Evolutionary conservation across 53 echinoderm and acorn worm species (phyloP), one percentile per base, ranked within the genome.

Genomic region (Arbacia lixula): DNA sequence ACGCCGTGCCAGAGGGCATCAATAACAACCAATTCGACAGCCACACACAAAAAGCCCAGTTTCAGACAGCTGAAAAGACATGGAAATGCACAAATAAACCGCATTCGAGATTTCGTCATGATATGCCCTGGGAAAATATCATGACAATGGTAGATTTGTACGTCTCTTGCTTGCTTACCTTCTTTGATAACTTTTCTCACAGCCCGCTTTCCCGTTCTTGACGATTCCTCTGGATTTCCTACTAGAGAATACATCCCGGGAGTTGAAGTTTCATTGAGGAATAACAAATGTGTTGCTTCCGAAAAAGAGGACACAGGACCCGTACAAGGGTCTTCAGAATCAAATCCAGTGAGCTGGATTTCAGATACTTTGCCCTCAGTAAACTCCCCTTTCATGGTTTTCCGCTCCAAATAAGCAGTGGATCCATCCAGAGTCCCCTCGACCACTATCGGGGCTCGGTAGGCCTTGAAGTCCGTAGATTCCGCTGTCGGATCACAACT

Each of bases 371-470:
- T 77, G 56, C 35, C 26, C 31, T 57, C 25, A n/a, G n/a, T n/a
- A 58, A 77, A 77, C 6, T 60, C 55, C 32, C 82, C 82, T 34
- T 81, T 81, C 82, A 81, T 41, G 1, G 82, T 63, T 64, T 63
- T 81, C 50, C 29, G 62, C 33, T 42, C 43, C 41, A 81, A 26
- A 38, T 0, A 34, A 5, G 82, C 82, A 11, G 46, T 81, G 9
- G 82, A 21, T 0, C 82, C 82, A 63, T 5, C 49, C 39, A 81
- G 64, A 12, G 64, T 63, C 27, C 83, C 88, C 74, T 88, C 88
- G 28, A 88, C 74, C 29, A 88, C 88, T 20, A 88, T 84, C 63
- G 84, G 83, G 37, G 88, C 35, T 72, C 88, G 72, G 88, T 88
- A 88, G 61, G 88, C 74, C 75, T 88, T 88, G 50, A 88, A 62